Base-by-base conservation (phyloP, 2,113 vertebrate species). In the Tretioscincus oriximinensis region DNA sequence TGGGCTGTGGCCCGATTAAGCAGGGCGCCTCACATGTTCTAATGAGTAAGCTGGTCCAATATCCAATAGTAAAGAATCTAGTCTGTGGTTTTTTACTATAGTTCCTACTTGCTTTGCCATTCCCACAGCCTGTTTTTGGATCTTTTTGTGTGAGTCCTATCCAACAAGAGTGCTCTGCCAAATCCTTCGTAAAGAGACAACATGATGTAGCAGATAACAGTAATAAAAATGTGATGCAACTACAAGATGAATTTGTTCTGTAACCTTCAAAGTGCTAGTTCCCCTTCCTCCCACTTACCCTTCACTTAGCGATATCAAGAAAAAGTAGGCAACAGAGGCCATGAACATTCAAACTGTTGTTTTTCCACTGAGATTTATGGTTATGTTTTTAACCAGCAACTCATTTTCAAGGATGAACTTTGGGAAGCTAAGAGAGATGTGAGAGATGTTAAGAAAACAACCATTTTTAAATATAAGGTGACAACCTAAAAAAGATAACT, bases 361-460 rank as follows among this genome's bases (percentile, higher is more conserved):
- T 92, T 88, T 82, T 90, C 80, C 64, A 71, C 70, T 47, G 64
- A 76, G 88, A 54, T 89, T 91, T 87, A 63, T 74, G 73, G 71
- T 64, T 80, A 82, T 85, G 54, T 76, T 92, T 91, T 90, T 87
- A 87, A 65, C 78, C 86, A 69, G 76, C 29, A 70, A 86, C 84
- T 90, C 88, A 92, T 92, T 92, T 89, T 91, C 88, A 91, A 88
- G 90, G 87, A 89, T 90, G 87, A 89, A 80, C 11, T 80, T 76
- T 87, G 82, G 80, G 82, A 85, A 86, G 87, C 84, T 24, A 91
- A 47, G 51, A 68, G 69, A 81, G 80, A 81, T 81, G 73, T 58
- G 18, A 81, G 49, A 75, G 49, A 81, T 60, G 80, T 75, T 81
- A 75, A 35, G 73, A 47, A 81, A 81, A 68, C 80, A 76, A 76